Evolutionary conservation across 2,113 vertebrate genomes (phyloP).

Genomic region (Mormoops blainvillei): DNA sequence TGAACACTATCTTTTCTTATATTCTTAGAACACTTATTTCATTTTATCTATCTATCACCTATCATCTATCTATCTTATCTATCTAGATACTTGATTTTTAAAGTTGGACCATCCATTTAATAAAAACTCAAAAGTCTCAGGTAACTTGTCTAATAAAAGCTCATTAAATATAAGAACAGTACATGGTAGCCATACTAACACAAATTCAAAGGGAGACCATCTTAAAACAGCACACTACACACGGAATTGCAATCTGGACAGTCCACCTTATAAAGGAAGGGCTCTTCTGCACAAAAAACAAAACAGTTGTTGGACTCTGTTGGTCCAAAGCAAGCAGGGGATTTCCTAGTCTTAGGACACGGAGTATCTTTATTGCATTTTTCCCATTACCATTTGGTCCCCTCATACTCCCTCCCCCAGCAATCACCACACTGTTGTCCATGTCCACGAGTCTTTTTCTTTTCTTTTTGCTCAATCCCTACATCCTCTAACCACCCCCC

Average conservation of each 20-base stretch:
- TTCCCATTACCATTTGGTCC: too few relatives aligned
- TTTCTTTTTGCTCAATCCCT: too few relatives aligned
- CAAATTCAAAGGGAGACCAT: neutral
- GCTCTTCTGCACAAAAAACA: neutral
- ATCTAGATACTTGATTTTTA: neutral
- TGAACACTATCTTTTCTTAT: neutral
- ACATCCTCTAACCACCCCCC: too few relatives aligned
- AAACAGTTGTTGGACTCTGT: neutral
- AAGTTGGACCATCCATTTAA: neutral
- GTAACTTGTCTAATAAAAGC: neutral
- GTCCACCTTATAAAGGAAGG: neutral
- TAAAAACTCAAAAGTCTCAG: neutral
- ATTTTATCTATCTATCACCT: too few relatives aligned
- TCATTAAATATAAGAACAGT: neutral
- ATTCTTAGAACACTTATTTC: neutral
- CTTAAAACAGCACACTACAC: neutral
- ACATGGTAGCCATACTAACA: neutral
- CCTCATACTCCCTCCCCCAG: too few relatives aligned
- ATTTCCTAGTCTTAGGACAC: neutral
- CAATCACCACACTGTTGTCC: too few relatives aligned
- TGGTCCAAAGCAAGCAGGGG: rapidly evolving
- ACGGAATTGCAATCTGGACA: neutral
- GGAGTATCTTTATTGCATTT: neutral
- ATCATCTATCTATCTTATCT: too few relatives aligned
- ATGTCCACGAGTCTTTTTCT: too few relatives aligned